Conservation (phyloP, 2,797 vertebrate species). For the Tangara arthus region DNA sequence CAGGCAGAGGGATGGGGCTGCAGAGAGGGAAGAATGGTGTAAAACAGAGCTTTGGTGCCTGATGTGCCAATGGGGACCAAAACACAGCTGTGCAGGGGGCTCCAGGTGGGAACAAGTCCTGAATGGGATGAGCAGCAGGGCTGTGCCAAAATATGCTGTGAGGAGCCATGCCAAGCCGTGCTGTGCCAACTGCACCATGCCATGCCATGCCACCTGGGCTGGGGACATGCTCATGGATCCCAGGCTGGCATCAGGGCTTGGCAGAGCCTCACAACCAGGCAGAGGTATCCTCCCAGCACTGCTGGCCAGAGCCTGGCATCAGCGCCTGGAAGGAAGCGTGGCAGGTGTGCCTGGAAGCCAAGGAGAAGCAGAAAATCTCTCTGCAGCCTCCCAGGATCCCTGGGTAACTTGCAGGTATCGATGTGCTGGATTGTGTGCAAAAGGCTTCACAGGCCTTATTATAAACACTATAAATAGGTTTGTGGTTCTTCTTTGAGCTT, state of each 20-base stretch:
- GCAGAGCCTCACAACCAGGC: background rate
- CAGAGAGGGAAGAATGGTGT: rapidly evolving
- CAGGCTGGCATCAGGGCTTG: rapidly evolving
- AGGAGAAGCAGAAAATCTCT: background rate
- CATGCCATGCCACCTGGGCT: rapidly evolving
- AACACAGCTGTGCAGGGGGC: rapidly evolving
- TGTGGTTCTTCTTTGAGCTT: conserved; percentile 45
- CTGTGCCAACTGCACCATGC: background rate
- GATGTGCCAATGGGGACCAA: background rate
- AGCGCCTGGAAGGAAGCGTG: rapidly evolving
- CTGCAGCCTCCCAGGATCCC: background rate
- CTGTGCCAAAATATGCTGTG: background rate
- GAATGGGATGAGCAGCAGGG: background rate
- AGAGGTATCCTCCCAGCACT: rapidly evolving
- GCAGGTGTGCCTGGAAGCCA: background rate
- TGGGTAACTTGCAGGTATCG: background rate
- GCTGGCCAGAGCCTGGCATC: background rate
- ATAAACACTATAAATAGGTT: conserved; percentile 37
- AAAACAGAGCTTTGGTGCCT: background rate
- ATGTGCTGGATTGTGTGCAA: background rate
- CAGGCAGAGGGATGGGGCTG: background rate
- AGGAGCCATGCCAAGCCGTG: background rate
- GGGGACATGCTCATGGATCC: rapidly evolving
- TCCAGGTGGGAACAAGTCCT: rapidly evolving
- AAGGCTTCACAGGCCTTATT: conserved; percentile 27